phyloP scores from a whole-genome alignment of 2,113 vertebrate species.

The Mus pahari region DNA sequence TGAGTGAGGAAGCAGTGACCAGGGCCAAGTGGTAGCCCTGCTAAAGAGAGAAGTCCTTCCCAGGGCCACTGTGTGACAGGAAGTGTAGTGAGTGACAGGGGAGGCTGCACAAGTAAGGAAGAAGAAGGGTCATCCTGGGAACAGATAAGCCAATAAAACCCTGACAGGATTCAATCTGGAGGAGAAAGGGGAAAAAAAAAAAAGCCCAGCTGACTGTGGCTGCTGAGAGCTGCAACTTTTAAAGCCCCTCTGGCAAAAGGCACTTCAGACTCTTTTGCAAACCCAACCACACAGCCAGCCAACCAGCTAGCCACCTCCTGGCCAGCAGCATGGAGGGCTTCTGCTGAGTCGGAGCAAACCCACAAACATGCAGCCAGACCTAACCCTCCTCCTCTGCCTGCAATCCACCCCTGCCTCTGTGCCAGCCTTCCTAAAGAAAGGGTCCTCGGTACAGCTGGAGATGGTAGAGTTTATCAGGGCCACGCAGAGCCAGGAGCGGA shows the following conservation, averaged over 20 bases:
- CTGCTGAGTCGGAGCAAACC: constrained; percentile 64
- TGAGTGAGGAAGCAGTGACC: background rate
- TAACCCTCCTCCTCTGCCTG: background rate
- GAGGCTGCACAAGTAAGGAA: background rate
- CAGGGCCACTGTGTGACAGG: background rate
- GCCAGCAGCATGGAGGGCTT: background rate
- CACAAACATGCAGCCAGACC: background rate
- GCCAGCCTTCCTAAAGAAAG: background rate
- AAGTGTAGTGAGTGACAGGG: background rate
- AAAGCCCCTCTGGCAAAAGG: constrained; percentile 67
- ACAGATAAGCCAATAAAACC: constrained; percentile 57
- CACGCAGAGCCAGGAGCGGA: accelerated
- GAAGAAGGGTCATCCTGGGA: background rate
- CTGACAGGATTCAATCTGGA: constrained; percentile 41
- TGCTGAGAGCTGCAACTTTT: constrained; percentile 74
- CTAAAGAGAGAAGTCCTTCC: background rate
- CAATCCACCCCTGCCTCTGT: background rate
- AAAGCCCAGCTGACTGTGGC: constrained; percentile 38
- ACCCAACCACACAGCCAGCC: constrained; percentile 46
- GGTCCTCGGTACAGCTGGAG: background rate
- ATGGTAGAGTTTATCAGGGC: background rate
- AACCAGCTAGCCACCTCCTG: background rate
- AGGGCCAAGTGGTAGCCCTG: background rate
- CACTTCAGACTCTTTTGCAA: constrained; percentile 66
- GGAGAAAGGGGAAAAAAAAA: background rate